Conservation (phyloP, 2,797 vertebrate genomes). For the Paguma larvata region DNA sequence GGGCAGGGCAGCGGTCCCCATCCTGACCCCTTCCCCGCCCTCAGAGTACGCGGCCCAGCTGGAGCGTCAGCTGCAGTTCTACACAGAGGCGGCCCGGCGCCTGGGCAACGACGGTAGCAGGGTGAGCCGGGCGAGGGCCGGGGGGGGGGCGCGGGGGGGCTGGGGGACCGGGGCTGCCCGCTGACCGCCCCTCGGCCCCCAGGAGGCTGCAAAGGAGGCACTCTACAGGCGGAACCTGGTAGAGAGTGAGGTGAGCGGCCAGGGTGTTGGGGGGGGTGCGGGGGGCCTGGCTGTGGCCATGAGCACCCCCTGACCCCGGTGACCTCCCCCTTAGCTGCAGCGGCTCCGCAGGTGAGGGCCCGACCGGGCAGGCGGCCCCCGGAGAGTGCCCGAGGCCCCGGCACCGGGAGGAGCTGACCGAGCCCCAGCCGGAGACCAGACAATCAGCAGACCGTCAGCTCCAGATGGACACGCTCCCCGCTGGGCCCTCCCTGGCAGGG, state of each 20-base stretch:
- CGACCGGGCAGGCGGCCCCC: rapidly evolving
- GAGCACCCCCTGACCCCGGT: neutral
- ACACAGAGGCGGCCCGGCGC: constrained; percentile 92
- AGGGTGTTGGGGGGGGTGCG: rapidly evolving
- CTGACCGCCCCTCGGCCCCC: neutral
- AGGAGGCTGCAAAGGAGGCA: constrained; percentile 95
- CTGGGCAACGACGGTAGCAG: constrained; percentile 93
- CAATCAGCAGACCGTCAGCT: constrained; percentile 77
- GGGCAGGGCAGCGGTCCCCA: rapidly evolving
- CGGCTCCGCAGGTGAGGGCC: constrained; percentile 83
- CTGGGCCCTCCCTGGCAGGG: neutral
- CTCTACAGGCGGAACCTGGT: constrained; percentile 94
- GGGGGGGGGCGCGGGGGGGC: neutral
- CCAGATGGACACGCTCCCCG: neutral
- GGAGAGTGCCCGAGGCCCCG: neutral
- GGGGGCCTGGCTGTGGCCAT: rapidly evolving
- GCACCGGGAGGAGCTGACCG: neutral
- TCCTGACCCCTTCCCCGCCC: neutral
- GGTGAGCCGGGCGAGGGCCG: constrained; percentile 85
- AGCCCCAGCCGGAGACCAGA: constrained; percentile 30
- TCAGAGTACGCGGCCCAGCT: constrained; percentile 93
- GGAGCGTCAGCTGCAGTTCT: constrained; percentile 91
- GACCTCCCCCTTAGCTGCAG: constrained; percentile 84
- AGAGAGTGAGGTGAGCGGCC: constrained; percentile 92
- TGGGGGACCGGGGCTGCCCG: neutral